Conservation (phyloP, 2,888 invertebrate genomes). For the Chymomyza caudatula region DNA sequence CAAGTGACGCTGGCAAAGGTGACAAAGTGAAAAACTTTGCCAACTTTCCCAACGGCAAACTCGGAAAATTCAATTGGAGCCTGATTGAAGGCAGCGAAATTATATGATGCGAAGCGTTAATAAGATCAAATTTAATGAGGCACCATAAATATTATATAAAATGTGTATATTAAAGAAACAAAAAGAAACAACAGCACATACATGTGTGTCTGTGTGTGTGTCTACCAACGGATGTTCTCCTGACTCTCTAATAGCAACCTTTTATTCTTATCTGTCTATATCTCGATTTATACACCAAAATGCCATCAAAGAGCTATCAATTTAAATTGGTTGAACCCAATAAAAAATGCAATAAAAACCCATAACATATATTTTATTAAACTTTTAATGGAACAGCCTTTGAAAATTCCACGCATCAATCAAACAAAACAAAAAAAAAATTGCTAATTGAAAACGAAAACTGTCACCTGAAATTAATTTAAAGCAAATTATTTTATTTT, state of each 20-base stretch:
- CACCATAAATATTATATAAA: not conserved
- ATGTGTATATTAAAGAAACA: not conserved
- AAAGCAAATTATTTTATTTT: constrained; percentile 27
- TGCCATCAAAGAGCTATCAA: not conserved
- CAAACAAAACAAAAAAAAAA: constrained; percentile 15
- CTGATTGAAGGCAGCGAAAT: constrained; percentile 27
- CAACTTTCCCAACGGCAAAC: constrained; percentile 17
- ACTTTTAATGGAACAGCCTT: constrained; percentile 23
- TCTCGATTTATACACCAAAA: not conserved
- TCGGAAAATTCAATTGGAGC: constrained; percentile 56
- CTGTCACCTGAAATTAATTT: constrained; percentile 32
- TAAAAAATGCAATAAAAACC: constrained; percentile 21
- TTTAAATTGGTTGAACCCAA: constrained; percentile 1
- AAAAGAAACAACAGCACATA: not conserved
- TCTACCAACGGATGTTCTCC: too few relatives aligned
- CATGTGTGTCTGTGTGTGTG: too few relatives aligned
- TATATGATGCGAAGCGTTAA: constrained; percentile 43
- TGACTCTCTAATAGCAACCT: too few relatives aligned
- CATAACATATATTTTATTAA: constrained; percentile 35
- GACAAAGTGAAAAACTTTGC: constrained; percentile 64
- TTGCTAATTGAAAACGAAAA: constrained; percentile 11
- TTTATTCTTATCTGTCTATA: too few relatives aligned
- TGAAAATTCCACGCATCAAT: constrained; percentile 20
- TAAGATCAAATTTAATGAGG: constrained; percentile 49
- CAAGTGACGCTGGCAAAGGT: constrained; percentile 46